Evolutionary conservation across 2,797 vertebrate species (phyloP).

Genomic region (Neopelma chrysocephalum): DNA sequence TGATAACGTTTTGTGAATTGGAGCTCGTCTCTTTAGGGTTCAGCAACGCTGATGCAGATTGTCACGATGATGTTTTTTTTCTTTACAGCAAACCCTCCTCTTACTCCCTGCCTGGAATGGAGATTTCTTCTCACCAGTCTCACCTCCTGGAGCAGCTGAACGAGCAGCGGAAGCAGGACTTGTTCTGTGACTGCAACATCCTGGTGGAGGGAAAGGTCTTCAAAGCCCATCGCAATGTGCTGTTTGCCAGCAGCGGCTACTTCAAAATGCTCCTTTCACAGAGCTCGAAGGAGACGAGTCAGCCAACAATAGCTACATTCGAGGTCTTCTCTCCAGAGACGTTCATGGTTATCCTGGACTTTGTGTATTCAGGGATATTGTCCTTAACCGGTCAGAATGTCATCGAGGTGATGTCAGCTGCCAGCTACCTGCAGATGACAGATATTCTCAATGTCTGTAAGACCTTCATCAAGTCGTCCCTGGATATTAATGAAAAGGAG

Average conservation of each 20-base stretch:
- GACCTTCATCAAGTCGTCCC: conserved; percentile 94
- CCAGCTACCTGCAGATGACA: conserved; percentile 98
- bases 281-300: conserved; percentile 74
- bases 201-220: conserved; percentile 93
- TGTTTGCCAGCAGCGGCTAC: conserved; percentile 95
- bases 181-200: conserved; percentile 96
- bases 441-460: conserved; percentile 95
- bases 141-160: conserved; percentile 92
- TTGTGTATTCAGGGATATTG: conserved; percentile 92
- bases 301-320: conserved; percentile 87
- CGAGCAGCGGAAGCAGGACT: conserved; percentile 89
- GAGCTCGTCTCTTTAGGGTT: neutral
- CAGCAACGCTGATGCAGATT: neutral
- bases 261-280: conserved; percentile 96
- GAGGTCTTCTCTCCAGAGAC: conserved; percentile 93
- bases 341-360: conserved; percentile 93
- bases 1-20: neutral
- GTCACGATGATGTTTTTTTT: neutral
- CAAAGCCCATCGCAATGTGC: conserved; percentile 92
- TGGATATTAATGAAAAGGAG: conserved; percentile 74
- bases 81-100: neutral
- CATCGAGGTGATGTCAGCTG: conserved; percentile 97
- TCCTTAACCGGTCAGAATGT: conserved; percentile 93
- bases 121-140: conserved; percentile 93
- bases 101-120: conserved; percentile 69